Evolutionary conservation across 2,888 invertebrate genomes (phyloP).

Genomic region (Nasonia oneida): DNA sequence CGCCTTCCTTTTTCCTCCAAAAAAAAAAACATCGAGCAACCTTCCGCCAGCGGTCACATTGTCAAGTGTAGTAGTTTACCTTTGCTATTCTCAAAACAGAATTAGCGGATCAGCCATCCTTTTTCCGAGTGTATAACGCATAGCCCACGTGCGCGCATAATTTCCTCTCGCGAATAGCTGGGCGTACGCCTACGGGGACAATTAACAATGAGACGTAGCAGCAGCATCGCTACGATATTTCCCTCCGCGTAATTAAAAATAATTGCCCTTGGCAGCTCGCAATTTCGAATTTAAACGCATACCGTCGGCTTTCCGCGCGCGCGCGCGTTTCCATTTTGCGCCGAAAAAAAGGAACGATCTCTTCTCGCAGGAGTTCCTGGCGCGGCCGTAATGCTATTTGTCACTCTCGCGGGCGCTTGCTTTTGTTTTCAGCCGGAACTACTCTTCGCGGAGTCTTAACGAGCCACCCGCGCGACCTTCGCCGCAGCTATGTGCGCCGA

Average conservation of each 20-base stretch:
- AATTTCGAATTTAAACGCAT: constrained; percentile 14
- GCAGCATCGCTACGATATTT: constrained; percentile 7
- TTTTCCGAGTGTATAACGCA: not conserved
- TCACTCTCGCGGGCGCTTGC: not conserved
- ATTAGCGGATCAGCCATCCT: not conserved
- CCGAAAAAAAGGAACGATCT: not conserved
- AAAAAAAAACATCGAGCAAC: too few species aligned
- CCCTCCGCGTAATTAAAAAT: constrained; percentile 21
- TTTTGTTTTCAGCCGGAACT: constrained; percentile 13
- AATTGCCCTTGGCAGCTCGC: not conserved
- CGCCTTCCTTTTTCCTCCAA: not conserved
- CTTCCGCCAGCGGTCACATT: too few species aligned
- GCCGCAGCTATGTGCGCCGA: not conserved
- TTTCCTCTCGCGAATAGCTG: not conserved
- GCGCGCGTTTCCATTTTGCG: not conserved
- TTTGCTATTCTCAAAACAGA: too few species aligned
- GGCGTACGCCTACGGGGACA: not conserved
- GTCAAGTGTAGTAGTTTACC: too few species aligned
- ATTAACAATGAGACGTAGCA: not conserved
- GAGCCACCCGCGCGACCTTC: constrained; percentile 15
- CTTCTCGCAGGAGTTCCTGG: not conserved
- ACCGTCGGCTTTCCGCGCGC: not conserved
- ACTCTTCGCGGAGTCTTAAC: not conserved
- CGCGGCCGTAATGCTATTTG: not conserved
- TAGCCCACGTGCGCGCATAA: not conserved